Evolutionary conservation across 2,797 vertebrate species (phyloP), one percentile per base, ranked within the genome.

Genomic region (Ambastaia sidthimunki): DNA sequence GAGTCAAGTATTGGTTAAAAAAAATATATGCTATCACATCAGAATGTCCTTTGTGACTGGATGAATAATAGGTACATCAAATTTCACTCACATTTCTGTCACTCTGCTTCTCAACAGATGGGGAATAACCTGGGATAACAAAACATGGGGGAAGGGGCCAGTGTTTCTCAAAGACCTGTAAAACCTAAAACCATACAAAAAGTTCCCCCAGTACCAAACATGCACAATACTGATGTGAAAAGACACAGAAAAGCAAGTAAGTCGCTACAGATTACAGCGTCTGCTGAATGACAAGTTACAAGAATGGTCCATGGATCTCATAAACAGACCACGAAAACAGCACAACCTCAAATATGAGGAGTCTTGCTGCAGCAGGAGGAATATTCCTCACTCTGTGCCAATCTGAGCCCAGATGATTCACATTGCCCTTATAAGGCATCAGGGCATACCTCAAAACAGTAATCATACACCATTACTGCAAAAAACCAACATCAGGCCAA

Each of bases 51-150:
- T 47, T 25, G 1, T 76, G 34, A 52, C 3, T 66, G 59, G 41
- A 28, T 48, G 62, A 25, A 59, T 52, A 21, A 80, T 47, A 76
- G 66, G 65, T 60, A 67, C 41, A 37, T 75, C 73, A 68, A 88
- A 78, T 85, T 83, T 47, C 50, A 90, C 87, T 91, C 44, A 90
- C 65, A 82, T 66, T 68, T 88, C 71, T 90, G 78, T 83, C 80
- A 90, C 85, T 92, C 88, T 84, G 89, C 90, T 78, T 93, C 82
- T 92, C 89, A 86, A 94, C 93, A 95, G 94, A 95, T 95, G 93
- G 94, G 94, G 80, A 95, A 95, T 87, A 95, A 55, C 89, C 91
- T 95, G 85, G 94, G 92, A 89, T 94, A 93, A 92, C 72, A 59
- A 86, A 87, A 89, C 85, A 88, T 74, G 88, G 87, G 87, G 65